phyloP scores from a whole-genome alignment of 2,113 vertebrate species.

The Pteruthius melanotis region DNA sequence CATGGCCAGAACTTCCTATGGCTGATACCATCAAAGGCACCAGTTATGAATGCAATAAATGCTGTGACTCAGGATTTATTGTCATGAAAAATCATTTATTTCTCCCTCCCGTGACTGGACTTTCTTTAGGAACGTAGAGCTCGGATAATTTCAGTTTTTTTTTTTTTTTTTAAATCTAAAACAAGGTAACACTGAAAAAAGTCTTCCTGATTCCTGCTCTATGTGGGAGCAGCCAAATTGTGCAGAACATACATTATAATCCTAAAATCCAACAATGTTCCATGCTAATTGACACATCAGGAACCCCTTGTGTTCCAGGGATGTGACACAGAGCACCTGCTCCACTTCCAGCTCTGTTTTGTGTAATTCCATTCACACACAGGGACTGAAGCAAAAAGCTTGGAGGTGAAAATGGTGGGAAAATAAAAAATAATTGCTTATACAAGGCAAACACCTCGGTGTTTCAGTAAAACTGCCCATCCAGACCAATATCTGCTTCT shows the following conservation, averaged over 20 bases:
- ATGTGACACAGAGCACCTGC: neutral
- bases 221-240: neutral
- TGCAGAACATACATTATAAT: neutral
- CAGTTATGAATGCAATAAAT: neutral
- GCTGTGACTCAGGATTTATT: neutral
- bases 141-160: too few relatives aligned
- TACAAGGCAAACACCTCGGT: rapidly evolving
- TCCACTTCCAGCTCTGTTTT: neutral
- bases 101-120: neutral
- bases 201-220: neutral
- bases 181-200: neutral
- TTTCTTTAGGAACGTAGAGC: neutral
- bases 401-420: neutral
- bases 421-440: neutral
- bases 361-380: neutral
- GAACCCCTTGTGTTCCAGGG: neutral
- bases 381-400: neutral
- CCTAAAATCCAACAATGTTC: neutral
- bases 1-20: rapidly evolving
- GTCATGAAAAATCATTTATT: neutral
- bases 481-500: rapidly evolving
- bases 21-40: rapidly evolving
- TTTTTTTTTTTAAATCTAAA: neutral
- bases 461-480: neutral
- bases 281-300: neutral